Conservation (phyloP, 2,888 invertebrate genomes). For the Agonum fuliginosum region DNA sequence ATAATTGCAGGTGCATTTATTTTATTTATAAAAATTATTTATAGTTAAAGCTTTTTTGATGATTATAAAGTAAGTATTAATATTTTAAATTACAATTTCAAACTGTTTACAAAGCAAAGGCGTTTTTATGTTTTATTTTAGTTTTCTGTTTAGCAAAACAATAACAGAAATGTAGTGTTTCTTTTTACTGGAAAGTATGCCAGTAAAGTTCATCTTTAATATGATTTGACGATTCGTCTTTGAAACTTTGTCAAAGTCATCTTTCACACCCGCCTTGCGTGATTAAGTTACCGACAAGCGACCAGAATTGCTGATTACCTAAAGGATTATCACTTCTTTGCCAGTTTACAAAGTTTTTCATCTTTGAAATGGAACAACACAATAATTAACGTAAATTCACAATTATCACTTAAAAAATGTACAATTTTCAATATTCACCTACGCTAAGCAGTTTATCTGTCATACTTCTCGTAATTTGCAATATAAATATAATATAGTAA, state of each 20-base stretch:
- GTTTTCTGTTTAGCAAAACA: not conserved
- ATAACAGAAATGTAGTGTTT: not conserved
- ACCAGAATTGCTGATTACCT: constrained; percentile 48
- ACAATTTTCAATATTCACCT: too few relatives aligned
- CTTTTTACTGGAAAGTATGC: not conserved
- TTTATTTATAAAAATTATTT: too few relatives aligned
- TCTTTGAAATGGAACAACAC: constrained; percentile 27
- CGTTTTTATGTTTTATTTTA: too few relatives aligned
- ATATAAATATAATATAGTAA: too few relatives aligned
- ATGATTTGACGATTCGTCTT: constrained; percentile 34
- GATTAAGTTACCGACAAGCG: constrained; percentile 41
- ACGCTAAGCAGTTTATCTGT: too few relatives aligned
- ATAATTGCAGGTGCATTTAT: too few relatives aligned
- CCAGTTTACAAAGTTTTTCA: constrained; percentile 20
- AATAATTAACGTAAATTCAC: constrained; percentile 20
- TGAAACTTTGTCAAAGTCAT: constrained; percentile 46
- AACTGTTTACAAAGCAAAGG: not conserved
- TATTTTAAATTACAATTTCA: not conserved
- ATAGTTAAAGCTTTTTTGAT: too few relatives aligned
- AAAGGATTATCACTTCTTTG: constrained; percentile 25
- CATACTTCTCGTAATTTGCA: too few relatives aligned
- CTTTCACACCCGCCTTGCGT: constrained; percentile 35
- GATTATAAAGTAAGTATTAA: too few relatives aligned
- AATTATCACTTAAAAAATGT: too few relatives aligned
- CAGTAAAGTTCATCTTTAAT: constrained; percentile 38